Evolutionary conservation across 2,888 invertebrate genomes (phyloP).

Genomic region (Brachyopa scutellaris): DNA sequence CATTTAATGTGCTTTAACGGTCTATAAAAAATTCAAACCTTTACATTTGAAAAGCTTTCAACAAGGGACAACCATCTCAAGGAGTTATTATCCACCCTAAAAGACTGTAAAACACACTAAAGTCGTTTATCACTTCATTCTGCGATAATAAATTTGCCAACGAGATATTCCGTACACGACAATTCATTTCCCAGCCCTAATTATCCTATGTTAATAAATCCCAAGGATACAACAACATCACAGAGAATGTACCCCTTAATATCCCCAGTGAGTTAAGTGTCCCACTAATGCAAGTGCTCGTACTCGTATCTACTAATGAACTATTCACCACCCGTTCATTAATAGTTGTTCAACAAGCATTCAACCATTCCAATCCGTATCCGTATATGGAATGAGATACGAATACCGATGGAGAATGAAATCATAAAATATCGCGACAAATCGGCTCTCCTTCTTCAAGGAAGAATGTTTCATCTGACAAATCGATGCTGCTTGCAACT

Average conservation of each 20-base stretch:
- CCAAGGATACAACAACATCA: background rate
- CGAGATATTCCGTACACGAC: constrained; percentile 1
- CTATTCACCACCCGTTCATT: constrained; percentile 26
- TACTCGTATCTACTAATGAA: constrained; percentile 40
- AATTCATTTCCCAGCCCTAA: constrained; percentile 1
- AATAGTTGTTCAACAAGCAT: background rate
- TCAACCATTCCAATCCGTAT: background rate
- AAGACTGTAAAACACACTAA: too few relatives aligned
- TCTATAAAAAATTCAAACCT: too few relatives aligned
- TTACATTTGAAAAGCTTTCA: too few relatives aligned
- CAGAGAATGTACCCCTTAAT: background rate
- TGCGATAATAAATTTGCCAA: constrained; percentile 17
- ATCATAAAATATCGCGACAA: too few relatives aligned
- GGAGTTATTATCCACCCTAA: constrained; percentile 5
- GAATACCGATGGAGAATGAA: too few relatives aligned
- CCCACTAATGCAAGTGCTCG: constrained; percentile 17
- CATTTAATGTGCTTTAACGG: too few relatives aligned
- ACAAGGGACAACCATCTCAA: background rate
- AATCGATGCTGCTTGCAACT: background rate
- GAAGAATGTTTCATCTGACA: background rate
- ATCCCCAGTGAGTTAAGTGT: constrained; percentile 2
- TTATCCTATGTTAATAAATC: constrained; percentile 23
- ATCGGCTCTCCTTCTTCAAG: too few relatives aligned
- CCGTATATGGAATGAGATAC: too few relatives aligned
- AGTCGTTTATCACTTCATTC: constrained; percentile 45